phyloP scores from a whole-genome alignment of 2,888 invertebrate genomes.

The Dynastes maya region DNA sequence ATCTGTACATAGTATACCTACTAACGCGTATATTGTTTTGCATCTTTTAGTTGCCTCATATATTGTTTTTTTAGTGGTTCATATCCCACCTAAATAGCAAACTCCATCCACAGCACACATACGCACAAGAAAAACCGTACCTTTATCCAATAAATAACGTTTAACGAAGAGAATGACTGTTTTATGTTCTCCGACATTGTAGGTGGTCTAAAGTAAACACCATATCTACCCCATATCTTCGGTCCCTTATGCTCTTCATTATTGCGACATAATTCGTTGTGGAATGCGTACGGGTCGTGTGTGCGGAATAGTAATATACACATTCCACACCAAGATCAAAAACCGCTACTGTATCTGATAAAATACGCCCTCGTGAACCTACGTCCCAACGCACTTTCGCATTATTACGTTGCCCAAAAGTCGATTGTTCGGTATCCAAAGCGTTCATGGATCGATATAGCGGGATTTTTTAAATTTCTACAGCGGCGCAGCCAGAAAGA shows the following conservation, averaged over 20 bases:
- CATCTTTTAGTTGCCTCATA: background rate
- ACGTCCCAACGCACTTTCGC: slow-evolving; percentile 24
- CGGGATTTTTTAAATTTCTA: background rate
- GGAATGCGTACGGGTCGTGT: slow-evolving; percentile 66
- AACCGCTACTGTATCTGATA: slow-evolving; percentile 45
- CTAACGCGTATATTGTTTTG: background rate
- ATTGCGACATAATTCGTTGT: slow-evolving; percentile 68
- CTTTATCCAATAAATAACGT: slow-evolving; percentile 57
- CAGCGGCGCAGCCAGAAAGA: too few relatives aligned
- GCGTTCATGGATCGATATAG: background rate
- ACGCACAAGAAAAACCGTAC: slow-evolving; percentile 23
- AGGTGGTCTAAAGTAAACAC: slow-evolving; percentile 64
- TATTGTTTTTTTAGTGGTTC: background rate
- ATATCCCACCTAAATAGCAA: slow-evolving; percentile 29
- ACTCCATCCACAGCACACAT: background rate
- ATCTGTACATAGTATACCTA: background rate
- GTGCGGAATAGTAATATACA: slow-evolving; percentile 64
- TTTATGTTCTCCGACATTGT: slow-evolving; percentile 62
- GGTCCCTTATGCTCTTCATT: slow-evolving; percentile 66
- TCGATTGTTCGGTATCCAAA: slow-evolving; percentile 22
- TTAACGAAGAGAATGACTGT: slow-evolving; percentile 59
- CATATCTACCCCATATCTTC: slow-evolving; percentile 64
- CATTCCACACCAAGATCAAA: slow-evolving; percentile 57
- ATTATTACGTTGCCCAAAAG: slow-evolving; percentile 16
- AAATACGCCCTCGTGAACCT: slow-evolving; percentile 44